These are phyloP conservation scores for Listrodromus nycthemerus DNA, from an alignment of 2,888 invertebrate species.

Conservation along the genomic window DNA sequence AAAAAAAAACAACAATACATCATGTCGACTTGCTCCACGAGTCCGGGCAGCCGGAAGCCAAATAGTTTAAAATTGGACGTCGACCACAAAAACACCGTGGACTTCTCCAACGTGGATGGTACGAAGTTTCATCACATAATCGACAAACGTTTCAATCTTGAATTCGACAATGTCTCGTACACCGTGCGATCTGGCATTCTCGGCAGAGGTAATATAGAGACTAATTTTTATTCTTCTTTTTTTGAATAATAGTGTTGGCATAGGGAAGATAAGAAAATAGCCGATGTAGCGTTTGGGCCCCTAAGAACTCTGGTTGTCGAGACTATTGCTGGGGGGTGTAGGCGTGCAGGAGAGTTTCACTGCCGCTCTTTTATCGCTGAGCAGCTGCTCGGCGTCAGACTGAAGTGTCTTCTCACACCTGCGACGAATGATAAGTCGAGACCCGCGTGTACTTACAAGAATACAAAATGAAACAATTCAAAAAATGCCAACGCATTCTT, in stretches of 20 bases:
- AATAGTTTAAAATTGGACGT: constrained; percentile 37
- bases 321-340: neutral
- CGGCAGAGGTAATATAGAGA: constrained; percentile 84
- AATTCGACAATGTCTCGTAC: constrained; percentile 89
- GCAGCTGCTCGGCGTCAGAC: constrained; percentile 4
- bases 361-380: constrained; percentile 4
- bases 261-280: no score
- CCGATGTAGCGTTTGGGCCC: no score
- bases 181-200: constrained; percentile 87
- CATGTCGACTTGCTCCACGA: constrained; percentile 31
- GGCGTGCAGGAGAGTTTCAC: neutral
- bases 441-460: neutral
- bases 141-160: constrained; percentile 84
- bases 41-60: constrained; percentile 2
- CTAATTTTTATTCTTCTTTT: constrained; percentile 10
- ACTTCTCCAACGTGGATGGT: neutral
- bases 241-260: constrained; percentile 10
- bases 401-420: constrained; percentile 6
- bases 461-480: neutral
- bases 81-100: constrained; percentile 19
- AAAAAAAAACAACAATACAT: no score
- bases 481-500: neutral
- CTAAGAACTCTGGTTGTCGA: constrained; percentile 68
- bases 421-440: constrained; percentile 42
- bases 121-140: neutral